Evolutionary conservation across 2,797 vertebrate genomes (phyloP).

Genomic region (Acrocephalus scirpaceus): DNA sequence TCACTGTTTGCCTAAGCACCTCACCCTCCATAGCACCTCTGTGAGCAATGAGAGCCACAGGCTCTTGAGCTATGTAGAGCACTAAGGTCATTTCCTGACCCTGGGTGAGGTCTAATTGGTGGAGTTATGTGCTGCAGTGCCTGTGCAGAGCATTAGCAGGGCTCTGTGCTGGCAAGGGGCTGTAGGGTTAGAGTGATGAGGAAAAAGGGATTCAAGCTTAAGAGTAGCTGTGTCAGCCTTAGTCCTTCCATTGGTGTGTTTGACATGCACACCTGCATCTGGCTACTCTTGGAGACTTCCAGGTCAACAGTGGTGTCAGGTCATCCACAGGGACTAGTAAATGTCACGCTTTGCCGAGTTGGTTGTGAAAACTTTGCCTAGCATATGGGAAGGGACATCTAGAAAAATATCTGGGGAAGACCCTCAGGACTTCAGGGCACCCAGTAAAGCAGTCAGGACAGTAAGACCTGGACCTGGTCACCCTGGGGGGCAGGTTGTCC

Average conservation of each 20-base stretch:
- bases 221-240: background rate
- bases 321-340: background rate
- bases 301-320: background rate
- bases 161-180: background rate
- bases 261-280: background rate
- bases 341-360: background rate
- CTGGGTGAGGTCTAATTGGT: background rate
- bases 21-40: background rate
- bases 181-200: background rate
- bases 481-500: background rate
- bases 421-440: background rate
- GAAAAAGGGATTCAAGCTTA: background rate
- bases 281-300: background rate
- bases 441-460: background rate
- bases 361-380: background rate
- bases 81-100: background rate
- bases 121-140: background rate
- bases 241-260: background rate
- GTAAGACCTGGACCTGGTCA: background rate
- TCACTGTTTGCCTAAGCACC: constrained; percentile 1
- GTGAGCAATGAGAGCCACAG: background rate
- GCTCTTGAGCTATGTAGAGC: background rate
- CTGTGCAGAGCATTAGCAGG: background rate
- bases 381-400: background rate
- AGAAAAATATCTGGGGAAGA: background rate